These are phyloP conservation scores for Erythrolamprus reginae DNA, from an alignment of 2,113 vertebrate genomes.

Conservation along the genomic window DNA sequence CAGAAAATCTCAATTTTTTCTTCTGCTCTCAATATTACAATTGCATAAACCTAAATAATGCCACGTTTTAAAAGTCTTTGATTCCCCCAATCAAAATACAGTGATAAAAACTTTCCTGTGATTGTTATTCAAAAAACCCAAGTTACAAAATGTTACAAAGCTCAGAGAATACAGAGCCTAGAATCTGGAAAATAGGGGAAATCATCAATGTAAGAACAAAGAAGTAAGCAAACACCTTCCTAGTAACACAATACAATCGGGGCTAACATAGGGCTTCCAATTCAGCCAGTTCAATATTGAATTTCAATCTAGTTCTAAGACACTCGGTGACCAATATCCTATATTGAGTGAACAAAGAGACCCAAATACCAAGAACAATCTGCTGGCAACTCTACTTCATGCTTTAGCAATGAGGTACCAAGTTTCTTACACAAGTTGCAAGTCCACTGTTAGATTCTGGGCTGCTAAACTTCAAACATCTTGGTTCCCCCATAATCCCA, in stretches of 20 bases:
- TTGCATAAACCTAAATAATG: neutral
- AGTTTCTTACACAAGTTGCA: neutral
- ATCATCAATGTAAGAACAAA: neutral
- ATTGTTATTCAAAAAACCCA: neutral
- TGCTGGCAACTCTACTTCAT: neutral
- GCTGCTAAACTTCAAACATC: neutral
- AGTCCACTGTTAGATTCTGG: neutral
- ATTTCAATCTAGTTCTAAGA: neutral
- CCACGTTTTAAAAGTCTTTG: no score
- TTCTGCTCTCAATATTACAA: neutral
- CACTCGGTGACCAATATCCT: neutral
- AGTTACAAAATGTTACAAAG: neutral
- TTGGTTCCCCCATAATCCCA: neutral
- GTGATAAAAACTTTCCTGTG: neutral
- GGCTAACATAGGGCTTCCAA: neutral
- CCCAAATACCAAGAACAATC: neutral
- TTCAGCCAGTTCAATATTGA: neutral
- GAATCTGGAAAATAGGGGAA: neutral
- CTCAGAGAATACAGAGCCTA: neutral
- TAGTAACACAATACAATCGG: neutral
- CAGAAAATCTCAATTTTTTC: neutral
- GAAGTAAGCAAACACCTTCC: neutral
- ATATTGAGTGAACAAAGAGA: neutral
- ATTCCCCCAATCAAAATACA: no score
- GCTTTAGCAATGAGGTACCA: neutral